A percentile compares a stretch with the other conserved stretches of the same genome.
phyloP scores from a whole-genome alignment of 1,140 invertebrate genomes.

The Metaphire vulgaris region DNA sequence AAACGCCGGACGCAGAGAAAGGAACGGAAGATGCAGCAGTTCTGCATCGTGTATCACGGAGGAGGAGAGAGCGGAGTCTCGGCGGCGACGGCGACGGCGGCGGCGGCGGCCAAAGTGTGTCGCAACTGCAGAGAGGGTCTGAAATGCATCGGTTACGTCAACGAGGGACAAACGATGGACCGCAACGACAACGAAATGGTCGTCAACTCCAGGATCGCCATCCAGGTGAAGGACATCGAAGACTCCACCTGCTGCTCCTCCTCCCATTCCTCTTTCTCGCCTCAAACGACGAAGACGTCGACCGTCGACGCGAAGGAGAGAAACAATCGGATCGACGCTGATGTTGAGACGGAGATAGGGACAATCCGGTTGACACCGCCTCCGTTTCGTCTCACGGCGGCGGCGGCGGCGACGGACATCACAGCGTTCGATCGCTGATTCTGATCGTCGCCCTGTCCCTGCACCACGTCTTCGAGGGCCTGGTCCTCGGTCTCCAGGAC shows the following conservation, averaged over 20 bases:
- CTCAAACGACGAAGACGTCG: neutral
- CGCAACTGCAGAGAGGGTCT: neutral
- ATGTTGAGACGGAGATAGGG: too few relatives aligned
- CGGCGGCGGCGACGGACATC: neutral
- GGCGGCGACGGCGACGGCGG: too few relatives aligned
- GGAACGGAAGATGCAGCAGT: neutral
- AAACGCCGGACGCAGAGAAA: neutral
- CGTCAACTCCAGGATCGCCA: neutral
- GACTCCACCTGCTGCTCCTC: neutral
- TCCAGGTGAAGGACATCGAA: neutral
- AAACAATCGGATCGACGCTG: neutral
- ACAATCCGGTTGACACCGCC: neutral
- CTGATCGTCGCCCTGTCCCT: conserved; percentile 10
- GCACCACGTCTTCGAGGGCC: conserved; percentile 17
- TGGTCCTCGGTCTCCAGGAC: neutral
- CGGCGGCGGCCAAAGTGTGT: conserved; percentile 39
- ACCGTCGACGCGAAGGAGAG: neutral
- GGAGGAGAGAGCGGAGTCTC: too few relatives aligned
- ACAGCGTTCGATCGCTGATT: neutral
- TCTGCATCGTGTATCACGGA: too few relatives aligned
- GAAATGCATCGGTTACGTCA: neutral
- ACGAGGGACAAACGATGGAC: neutral
- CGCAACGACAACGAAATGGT: neutral
- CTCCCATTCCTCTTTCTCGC: neutral
- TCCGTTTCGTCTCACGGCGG: neutral